Conservation (phyloP, 2,888 invertebrate species). For the Marronus borbonicus region DNA sequence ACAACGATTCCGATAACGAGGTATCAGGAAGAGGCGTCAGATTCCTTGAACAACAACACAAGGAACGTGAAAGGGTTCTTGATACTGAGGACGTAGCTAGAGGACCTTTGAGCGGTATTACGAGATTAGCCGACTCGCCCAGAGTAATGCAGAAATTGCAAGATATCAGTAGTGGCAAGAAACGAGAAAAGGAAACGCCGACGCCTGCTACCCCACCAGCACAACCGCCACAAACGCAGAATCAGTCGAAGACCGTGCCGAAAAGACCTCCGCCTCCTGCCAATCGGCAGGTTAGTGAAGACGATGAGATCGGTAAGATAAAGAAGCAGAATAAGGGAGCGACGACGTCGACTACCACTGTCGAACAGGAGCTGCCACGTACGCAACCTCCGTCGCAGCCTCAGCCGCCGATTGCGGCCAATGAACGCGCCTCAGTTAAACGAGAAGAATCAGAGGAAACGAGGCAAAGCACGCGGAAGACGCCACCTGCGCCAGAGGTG, state of each 20-base stretch:
- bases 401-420: constrained; percentile 41
- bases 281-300: constrained; percentile 87
- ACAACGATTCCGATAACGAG: constrained; percentile 86
- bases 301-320: constrained; percentile 89
- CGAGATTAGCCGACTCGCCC: constrained; percentile 88
- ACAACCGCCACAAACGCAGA: constrained; percentile 60
- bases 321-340: constrained; percentile 89
- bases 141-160: constrained; percentile 91
- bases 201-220: constrained; percentile 73
- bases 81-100: constrained; percentile 93
- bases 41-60: constrained; percentile 76
- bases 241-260: constrained; percentile 70
- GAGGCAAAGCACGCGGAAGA: constrained; percentile 75
- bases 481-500: constrained; percentile 83
- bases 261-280: constrained; percentile 74
- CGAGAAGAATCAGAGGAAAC: constrained; percentile 67
- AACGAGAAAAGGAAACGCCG: constrained; percentile 82
- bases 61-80: constrained; percentile 82
- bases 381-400: constrained; percentile 1
- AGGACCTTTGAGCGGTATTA: constrained; percentile 91
- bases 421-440: constrained; percentile 71
- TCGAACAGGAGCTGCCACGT: constrained; percentile 63
- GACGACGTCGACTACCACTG: constrained; percentile 72
- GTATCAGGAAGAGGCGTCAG: constrained; percentile 74
- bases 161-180: constrained; percentile 82